Evolutionary conservation across 2,113 vertebrate genomes (phyloP).

Genomic region (Mus pahari): DNA sequence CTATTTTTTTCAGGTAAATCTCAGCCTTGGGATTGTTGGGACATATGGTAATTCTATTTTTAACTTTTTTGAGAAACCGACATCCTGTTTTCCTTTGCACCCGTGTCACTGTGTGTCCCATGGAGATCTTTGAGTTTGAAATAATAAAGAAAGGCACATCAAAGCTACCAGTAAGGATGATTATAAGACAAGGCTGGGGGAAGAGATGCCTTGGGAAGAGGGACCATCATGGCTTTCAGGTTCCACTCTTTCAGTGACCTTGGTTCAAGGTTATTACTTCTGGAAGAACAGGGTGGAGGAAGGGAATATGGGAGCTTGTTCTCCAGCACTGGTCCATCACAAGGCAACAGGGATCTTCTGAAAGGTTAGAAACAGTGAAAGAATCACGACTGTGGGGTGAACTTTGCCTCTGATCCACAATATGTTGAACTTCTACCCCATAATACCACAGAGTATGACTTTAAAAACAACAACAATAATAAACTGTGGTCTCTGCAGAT

Average conservation of each 20-base stretch:
- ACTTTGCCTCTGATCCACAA: background rate
- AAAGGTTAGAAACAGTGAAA: background rate
- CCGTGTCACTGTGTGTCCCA: background rate
- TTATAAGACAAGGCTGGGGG: background rate
- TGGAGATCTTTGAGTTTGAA: constrained; percentile 29
- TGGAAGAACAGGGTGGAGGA: background rate
- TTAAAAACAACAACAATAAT: background rate
- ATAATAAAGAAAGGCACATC: background rate
- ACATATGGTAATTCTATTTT: background rate
- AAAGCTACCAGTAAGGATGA: background rate
- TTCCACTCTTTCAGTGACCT: background rate
- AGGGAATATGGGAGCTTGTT: background rate
- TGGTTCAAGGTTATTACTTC: background rate
- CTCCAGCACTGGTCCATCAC: background rate
- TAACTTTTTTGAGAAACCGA: background rate
- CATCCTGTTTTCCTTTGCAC: background rate
- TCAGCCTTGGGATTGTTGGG: background rate
- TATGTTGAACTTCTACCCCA: background rate
- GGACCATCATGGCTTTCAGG: background rate
- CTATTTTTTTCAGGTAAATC: background rate
- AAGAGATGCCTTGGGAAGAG: background rate
- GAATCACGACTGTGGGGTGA: background rate
- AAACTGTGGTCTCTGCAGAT: background rate
- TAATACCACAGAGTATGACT: background rate
- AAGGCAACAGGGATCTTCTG: background rate